phyloP scores from a whole-genome alignment of 1,140 invertebrate genomes.

The Saccostrea cuccullata region DNA sequence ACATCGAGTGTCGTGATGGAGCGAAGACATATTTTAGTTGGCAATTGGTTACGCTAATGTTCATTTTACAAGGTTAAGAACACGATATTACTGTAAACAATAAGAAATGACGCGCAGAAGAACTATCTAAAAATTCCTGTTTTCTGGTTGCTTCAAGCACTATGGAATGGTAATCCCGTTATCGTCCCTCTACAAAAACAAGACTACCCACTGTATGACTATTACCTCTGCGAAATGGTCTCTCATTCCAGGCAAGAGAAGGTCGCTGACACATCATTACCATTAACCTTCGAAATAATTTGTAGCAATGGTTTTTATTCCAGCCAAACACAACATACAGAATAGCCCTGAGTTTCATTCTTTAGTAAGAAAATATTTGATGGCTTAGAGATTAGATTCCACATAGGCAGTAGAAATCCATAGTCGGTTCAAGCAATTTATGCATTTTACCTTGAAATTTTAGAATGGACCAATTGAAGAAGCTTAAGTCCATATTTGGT shows the following conservation, averaged over 20 bases:
- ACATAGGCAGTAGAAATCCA: no score
- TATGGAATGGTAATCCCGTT: constrained; percentile 12
- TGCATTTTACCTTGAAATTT: no score
- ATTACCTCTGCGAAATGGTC: constrained; percentile 13
- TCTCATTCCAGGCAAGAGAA: neutral
- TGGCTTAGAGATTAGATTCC: no score
- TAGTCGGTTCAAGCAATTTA: no score
- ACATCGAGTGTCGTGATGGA: constrained; percentile 1
- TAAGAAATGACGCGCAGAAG: constrained; percentile 13
- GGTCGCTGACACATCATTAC: neutral
- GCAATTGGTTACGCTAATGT: constrained; percentile 27
- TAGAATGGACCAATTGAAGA: no score
- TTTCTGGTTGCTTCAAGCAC: constrained; percentile 8
- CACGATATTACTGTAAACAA: constrained; percentile 23
- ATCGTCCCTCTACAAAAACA: constrained; percentile 10
- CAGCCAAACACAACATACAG: no score
- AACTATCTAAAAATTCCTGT: constrained; percentile 3
- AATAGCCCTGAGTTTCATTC: no score
- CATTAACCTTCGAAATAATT: neutral
- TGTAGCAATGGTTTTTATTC: no score
- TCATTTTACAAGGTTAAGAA: constrained; percentile 36
- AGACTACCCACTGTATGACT: neutral
- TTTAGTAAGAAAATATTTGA: no score
- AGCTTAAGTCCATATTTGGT: no score
- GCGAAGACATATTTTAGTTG: constrained; percentile 37